These are phyloP conservation scores for Intellagama lesueurii DNA, from an alignment of 2,797 vertebrate species.

Conservation along the genomic window DNA sequence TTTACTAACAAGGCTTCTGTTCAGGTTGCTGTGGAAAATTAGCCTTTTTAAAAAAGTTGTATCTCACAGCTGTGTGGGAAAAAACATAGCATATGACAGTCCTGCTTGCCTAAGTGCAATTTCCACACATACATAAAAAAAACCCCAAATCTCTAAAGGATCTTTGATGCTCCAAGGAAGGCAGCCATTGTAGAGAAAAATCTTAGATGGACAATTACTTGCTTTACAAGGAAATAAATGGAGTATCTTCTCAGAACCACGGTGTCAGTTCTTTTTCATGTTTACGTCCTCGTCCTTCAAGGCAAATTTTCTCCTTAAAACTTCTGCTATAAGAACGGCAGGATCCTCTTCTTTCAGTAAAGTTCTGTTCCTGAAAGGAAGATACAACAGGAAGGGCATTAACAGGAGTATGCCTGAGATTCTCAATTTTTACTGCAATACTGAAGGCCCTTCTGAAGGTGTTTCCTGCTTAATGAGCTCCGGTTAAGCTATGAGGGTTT, in stretches of 20 bases:
- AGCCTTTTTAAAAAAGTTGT: constrained; percentile 62
- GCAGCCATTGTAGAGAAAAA: constrained; percentile 74
- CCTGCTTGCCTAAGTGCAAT: constrained; percentile 11
- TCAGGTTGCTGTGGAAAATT: constrained; percentile 57
- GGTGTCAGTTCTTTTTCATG: constrained; percentile 78
- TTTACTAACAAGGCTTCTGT: constrained; percentile 32
- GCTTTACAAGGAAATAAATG: constrained; percentile 59
- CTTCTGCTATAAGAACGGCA: constrained; percentile 92
- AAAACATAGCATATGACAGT: constrained; percentile 35
- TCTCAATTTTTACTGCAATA: neutral
- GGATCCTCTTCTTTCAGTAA: constrained; percentile 93
- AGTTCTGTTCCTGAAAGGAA: constrained; percentile 81
- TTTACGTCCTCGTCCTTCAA: constrained; percentile 89
- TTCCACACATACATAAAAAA: neutral
- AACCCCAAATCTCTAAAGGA: constrained; percentile 54
- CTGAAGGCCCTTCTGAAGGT: neutral
- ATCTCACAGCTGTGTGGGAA: constrained; percentile 58
- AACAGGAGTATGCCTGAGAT: neutral
- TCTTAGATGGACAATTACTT: constrained; percentile 64
- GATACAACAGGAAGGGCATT: neutral
- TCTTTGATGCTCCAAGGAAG: constrained; percentile 69
- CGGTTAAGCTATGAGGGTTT: too few species aligned
- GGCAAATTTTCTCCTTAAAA: constrained; percentile 93
- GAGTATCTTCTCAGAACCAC: neutral
- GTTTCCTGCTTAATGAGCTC: too few species aligned